Evolutionary conservation across 2,888 invertebrate genomes (phyloP).

Genomic region (Nineta flava): DNA sequence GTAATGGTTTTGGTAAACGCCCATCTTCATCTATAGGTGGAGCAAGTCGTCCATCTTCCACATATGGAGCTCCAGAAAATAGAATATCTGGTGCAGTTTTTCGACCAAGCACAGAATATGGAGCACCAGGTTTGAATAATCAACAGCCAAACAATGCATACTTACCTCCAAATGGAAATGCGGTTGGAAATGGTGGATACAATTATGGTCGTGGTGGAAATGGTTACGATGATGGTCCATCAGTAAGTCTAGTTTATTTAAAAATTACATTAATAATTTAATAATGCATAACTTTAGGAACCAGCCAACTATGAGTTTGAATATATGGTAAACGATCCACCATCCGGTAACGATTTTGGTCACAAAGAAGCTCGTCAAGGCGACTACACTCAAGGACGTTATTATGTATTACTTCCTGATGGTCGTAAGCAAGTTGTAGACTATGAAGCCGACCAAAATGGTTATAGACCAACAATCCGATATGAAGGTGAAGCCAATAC

Average conservation of each 20-base stretch:
- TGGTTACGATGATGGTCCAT: conserved; percentile 24
- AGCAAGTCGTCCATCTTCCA: neutral
- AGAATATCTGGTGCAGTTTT: neutral
- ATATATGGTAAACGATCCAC: conserved; percentile 47
- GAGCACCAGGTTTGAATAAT: conserved; percentile 9
- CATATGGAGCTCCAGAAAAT: neutral
- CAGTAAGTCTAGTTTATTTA: conserved; percentile 19
- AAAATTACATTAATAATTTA: too few species aligned
- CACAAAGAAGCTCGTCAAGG: conserved; percentile 47
- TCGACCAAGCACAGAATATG: neutral
- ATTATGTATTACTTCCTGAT: conserved; percentile 50
- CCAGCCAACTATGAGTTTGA: conserved; percentile 54
- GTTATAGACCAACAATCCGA: conserved; percentile 48
- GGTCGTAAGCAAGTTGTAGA: conserved; percentile 51
- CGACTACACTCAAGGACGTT: conserved; percentile 42
- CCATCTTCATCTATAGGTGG: neutral
- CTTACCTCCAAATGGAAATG: neutral
- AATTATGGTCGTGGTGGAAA: neutral
- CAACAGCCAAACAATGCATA: neutral
- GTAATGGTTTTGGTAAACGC: neutral
- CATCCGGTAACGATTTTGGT: conserved; percentile 48
- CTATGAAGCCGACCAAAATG: conserved; percentile 51
- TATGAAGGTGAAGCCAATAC: conserved; percentile 37
- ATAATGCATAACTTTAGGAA: too few species aligned
- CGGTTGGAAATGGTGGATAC: neutral